Conservation (phyloP, 2,797 vertebrate species). For the Myotis planiceps region DNA sequence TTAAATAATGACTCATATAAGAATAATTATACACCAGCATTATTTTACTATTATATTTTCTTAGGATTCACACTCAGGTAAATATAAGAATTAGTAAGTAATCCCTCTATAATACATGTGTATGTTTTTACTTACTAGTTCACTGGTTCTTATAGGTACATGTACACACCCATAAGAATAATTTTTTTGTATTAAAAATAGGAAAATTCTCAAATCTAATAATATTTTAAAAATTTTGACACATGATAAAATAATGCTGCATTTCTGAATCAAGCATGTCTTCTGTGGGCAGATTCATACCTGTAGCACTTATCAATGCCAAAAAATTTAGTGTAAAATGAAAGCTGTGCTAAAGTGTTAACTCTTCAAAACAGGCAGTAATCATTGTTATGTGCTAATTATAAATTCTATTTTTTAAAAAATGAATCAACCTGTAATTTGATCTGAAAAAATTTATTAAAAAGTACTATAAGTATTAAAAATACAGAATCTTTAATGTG, state of each 20-base stretch:
- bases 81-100: slow-evolving; percentile 11
- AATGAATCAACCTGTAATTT: neutral
- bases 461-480: neutral
- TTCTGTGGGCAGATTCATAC: neutral
- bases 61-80: slow-evolving; percentile 17
- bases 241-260: slow-evolving; percentile 10
- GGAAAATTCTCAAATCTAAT: slow-evolving; percentile 5
- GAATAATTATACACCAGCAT: neutral
- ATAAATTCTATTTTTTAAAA: neutral
- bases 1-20: slow-evolving; percentile 24
- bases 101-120: neutral
- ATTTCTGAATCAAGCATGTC: neutral
- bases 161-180: neutral
- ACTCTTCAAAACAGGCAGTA: neutral
- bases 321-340: neutral
- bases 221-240: neutral
- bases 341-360: neutral
- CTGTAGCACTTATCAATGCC: neutral
- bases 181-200: neutral
- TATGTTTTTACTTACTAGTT: neutral
- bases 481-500: neutral
- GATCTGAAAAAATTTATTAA: neutral
- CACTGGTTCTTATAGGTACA: neutral
- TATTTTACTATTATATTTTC: neutral
- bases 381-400: neutral